phyloP scores from a whole-genome alignment of 2,113 vertebrate species.

The Hippocampus guttulatus region DNA sequence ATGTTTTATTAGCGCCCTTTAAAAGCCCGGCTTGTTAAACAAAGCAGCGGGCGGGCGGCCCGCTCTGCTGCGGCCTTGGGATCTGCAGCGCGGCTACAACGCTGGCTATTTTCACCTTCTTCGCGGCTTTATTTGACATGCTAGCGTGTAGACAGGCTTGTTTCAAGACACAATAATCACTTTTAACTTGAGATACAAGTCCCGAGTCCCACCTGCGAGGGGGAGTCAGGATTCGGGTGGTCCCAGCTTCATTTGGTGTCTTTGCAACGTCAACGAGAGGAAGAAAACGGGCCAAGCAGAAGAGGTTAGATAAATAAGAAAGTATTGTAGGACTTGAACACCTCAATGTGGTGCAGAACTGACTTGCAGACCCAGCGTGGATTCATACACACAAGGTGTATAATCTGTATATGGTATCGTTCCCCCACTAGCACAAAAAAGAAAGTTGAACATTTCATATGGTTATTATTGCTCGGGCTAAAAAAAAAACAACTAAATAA shows the following conservation, averaged over 20 bases:
- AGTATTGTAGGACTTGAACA: constrained; percentile 13
- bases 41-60: constrained; percentile 56
- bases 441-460: not conserved
- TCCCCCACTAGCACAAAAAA: not conserved
- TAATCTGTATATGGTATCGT: not conserved
- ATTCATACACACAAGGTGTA: not conserved
- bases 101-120: constrained; percentile 63
- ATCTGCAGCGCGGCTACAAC: constrained; percentile 35
- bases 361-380: not conserved
- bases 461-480: constrained; percentile 18
- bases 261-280: constrained; percentile 18
- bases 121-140: constrained; percentile 63
- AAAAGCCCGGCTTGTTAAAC: constrained; percentile 74
- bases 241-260: constrained; percentile 38
- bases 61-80: constrained; percentile 45
- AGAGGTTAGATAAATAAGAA: constrained; percentile 17
- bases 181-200: constrained; percentile 54
- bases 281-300: not conserved
- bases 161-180: constrained; percentile 69
- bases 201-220: constrained; percentile 53
- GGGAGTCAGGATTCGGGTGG: constrained; percentile 40
- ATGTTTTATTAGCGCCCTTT: constrained; percentile 70
- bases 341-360: not conserved
- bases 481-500: constrained; percentile 3
- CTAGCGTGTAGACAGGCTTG: constrained; percentile 52